These are phyloP conservation scores for Cheilosia soror DNA, from an alignment of 2,888 invertebrate genomes.

Conservation along the genomic window DNA sequence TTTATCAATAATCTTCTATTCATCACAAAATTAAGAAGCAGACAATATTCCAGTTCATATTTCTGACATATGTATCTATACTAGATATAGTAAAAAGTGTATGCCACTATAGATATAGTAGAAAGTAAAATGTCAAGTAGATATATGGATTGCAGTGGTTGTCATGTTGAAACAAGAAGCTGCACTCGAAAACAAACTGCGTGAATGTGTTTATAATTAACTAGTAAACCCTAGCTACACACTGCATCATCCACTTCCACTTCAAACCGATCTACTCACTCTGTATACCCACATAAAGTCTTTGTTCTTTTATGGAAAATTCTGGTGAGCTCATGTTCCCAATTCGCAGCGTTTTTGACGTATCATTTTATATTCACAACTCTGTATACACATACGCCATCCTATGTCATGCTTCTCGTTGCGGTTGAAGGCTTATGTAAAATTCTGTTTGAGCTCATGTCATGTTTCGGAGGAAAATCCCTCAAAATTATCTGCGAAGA, in stretches of 20 bases:
- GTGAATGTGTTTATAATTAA: slow-evolving; percentile 25
- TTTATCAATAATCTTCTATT: too few relatives aligned
- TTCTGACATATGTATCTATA: too few relatives aligned
- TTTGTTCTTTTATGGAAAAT: slow-evolving; percentile 27
- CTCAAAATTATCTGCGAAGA: slow-evolving; percentile 70
- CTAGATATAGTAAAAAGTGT: too few relatives aligned
- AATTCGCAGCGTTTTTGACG: slow-evolving; percentile 65
- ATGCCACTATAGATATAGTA: not conserved
- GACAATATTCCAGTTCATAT: too few relatives aligned
- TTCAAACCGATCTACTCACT: slow-evolving; percentile 8
- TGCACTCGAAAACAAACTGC: slow-evolving; percentile 18
- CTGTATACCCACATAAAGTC: not conserved
- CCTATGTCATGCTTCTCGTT: slow-evolving; percentile 49
- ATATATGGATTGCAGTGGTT: not conserved
- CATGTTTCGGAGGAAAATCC: slow-evolving; percentile 71
- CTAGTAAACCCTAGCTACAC: not conserved
- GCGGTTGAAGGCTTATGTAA: slow-evolving; percentile 72
- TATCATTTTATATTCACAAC: slow-evolving; percentile 55
- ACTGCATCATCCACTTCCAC: not conserved
- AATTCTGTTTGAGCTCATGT: slow-evolving; percentile 73
- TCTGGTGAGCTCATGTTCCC: slow-evolving; percentile 42
- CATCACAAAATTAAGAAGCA: too few relatives aligned
- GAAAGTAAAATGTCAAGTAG: not conserved
- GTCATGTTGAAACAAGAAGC: slow-evolving; percentile 6
- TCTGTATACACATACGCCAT: not conserved